Evolutionary conservation across 1,140 invertebrate species (phyloP).

Genomic region (Penaeus japonicus): DNA sequence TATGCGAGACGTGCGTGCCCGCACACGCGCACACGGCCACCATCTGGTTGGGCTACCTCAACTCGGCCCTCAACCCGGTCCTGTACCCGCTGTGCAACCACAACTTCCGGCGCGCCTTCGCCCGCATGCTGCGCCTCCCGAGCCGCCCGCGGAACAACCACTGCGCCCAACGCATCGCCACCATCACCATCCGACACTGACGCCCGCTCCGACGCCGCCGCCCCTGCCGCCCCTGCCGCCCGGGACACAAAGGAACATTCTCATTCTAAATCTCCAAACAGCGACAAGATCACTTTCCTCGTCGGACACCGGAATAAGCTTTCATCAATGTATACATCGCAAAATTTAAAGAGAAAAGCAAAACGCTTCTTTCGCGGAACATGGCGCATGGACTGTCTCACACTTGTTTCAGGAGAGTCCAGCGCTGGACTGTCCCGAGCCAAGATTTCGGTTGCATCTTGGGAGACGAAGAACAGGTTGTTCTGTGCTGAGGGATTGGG

Average conservation of each 20-base stretch:
- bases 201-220: background rate
- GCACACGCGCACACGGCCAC: slow-evolving; percentile 65
- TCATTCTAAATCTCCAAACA: too few relatives aligned
- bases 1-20: slow-evolving; percentile 68
- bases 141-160: slow-evolving; percentile 10
- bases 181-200: slow-evolving; percentile 39
- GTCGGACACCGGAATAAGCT: too few relatives aligned
- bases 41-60: slow-evolving; percentile 71
- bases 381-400: too few relatives aligned
- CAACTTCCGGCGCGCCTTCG: slow-evolving; percentile 69
- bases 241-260: background rate
- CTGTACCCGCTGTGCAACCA: slow-evolving; percentile 71
- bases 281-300: too few relatives aligned
- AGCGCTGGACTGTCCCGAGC: too few relatives aligned
- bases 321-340: background rate
- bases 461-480: too few relatives aligned
- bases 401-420: too few relatives aligned
- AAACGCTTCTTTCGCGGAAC: too few relatives aligned
- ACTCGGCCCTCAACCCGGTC: slow-evolving; percentile 70
- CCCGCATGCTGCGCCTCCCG: slow-evolving; percentile 65
- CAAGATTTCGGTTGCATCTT: too few relatives aligned
- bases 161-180: slow-evolving; percentile 8
- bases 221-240: background rate
- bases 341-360: too few relatives aligned
- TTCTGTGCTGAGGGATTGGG: background rate